Evolutionary conservation across 1,140 invertebrate species (phyloP).

Genomic region (Adelges cooleyi): DNA sequence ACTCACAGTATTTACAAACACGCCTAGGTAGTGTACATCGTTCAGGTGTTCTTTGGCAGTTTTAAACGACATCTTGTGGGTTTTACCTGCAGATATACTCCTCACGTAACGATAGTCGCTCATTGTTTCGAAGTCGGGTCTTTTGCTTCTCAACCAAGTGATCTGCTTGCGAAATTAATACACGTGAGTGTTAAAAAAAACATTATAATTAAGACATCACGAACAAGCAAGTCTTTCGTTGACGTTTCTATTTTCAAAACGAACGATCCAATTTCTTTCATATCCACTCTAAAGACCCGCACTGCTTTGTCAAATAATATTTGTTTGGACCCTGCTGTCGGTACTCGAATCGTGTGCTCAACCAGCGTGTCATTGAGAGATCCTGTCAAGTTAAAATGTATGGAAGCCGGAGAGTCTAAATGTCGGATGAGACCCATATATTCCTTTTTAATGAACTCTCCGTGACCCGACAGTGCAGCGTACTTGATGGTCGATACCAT

Average conservation of each 20-base stretch:
- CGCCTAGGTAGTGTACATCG: slow-evolving; percentile 11
- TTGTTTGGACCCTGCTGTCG: neutral
- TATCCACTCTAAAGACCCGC: neutral
- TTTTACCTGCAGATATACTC: neutral
- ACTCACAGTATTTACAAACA: neutral
- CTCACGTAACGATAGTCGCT: neutral
- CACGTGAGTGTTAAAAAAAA: neutral
- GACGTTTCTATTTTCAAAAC: neutral
- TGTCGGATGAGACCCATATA: neutral
- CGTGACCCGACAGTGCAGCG: neutral
- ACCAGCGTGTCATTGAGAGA: neutral
- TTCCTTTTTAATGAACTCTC: neutral
- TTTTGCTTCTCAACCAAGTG: neutral
- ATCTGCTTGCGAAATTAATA: neutral
- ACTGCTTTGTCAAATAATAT: neutral
- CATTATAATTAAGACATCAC: neutral
- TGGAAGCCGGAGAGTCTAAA: neutral
- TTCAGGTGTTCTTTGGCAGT: neutral
- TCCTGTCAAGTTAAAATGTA: neutral
- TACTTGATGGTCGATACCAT: neutral
- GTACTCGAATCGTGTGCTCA: neutral
- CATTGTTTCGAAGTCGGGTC: neutral
- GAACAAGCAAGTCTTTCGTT: neutral
- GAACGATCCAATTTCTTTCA: neutral
- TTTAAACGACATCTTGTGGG: neutral